phyloP scores from a whole-genome alignment of 92 coral and sea anemone species.

The Virgularia gustaviana region DNA sequence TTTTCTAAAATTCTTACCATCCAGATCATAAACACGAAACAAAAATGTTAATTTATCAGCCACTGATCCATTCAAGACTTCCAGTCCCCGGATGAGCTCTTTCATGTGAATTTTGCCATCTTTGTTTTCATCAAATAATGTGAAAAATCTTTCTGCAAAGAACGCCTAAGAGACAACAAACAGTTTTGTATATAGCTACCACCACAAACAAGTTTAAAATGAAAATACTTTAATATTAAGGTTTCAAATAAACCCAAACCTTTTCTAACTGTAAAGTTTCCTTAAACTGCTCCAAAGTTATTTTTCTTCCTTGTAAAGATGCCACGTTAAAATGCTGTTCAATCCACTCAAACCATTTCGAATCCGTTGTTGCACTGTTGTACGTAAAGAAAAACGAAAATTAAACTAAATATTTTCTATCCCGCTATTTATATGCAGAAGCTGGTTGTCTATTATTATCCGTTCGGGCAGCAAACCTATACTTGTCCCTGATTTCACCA shows the following conservation, averaged over 20 bases:
- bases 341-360: slow-evolving; percentile 38
- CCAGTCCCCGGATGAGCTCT: slow-evolving; percentile 19
- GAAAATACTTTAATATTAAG: no score
- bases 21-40: slow-evolving; percentile 31
- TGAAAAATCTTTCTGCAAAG: slow-evolving; percentile 30
- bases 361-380: slow-evolving; percentile 32
- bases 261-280: slow-evolving; percentile 33
- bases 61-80: slow-evolving; percentile 28
- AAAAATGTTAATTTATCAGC: slow-evolving; percentile 27
- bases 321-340: slow-evolving; percentile 30
- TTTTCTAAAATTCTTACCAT: slow-evolving; percentile 4
- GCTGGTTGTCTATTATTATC: no score
- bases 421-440: no score
- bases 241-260: no score
- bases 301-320: slow-evolving; percentile 25
- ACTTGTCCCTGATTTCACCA: no score
- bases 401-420: no score
- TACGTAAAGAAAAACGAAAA: no score
- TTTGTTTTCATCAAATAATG: slow-evolving; percentile 17
- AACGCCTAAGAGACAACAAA: slow-evolving; percentile 15
- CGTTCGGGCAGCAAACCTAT: no score
- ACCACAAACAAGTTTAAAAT: no score
- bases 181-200: no score
- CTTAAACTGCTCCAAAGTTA: slow-evolving; percentile 34
- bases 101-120: slow-evolving; percentile 36